Base-by-base conservation (phyloP, 30 jellyfish, hydroid and myxozoan species). In the Aurelia sp. region DNA sequence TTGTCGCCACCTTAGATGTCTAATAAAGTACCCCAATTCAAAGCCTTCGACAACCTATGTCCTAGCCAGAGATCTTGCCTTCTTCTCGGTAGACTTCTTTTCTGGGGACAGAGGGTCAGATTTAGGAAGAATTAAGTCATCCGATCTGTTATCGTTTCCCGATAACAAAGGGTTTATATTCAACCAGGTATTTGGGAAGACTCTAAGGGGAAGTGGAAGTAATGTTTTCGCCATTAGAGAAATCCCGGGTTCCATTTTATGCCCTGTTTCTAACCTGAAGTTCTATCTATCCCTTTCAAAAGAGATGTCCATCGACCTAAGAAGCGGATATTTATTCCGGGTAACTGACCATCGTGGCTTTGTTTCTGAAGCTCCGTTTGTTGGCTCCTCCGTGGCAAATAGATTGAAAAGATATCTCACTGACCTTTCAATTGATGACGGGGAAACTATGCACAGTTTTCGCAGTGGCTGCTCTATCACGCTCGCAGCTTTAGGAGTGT, bases 61-160 rank as follows among this genome's bases (percentile, higher is more conserved):
- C 17, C 11, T 5, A n/a, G 50, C 31, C 4, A 30, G 84, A 40
- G 84, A 72, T 12, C 22, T 72, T 11, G 70, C 68, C 59, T 72
- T 72, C n/a, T 72, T 72, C 70, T 72, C 61, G 68, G 52, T 72
- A 65, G 48, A 72, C 20, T 72, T 72, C 69, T 72, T 72, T 13
- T 72, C 84, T 18, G 84, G 84, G 31, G 55, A 72, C 69, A 16
- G 72, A 62, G 84, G 84, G 59, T 48, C 84, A 27, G 84, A 72
- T 62, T 48, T 72, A 27, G 40, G 84, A 13, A 72, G 84, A 51
- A 24, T 48, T 4, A 72, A 18, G 70, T 24, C 84, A 18, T 41
- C 84, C 13, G 70, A 72, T 48, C 18, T 72, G 11, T 31, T 72
- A 12, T 59, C 59, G 13, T 27, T 40, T 51, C 70, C 24, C 52